Conservation (phyloP, 2,888 invertebrate species). For the Rhopalosiphum nymphaeae region DNA sequence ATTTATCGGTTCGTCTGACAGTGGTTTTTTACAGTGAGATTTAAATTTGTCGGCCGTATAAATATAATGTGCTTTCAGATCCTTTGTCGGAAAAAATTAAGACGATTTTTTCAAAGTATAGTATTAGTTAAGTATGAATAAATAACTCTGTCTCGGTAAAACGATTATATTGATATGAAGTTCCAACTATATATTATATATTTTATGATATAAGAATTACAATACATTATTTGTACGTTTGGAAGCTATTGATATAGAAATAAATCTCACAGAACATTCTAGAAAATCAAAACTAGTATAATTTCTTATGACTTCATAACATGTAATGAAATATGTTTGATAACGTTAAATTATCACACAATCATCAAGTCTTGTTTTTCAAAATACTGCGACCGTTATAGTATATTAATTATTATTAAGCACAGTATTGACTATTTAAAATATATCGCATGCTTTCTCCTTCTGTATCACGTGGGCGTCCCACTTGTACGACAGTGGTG, state of each 20-base stretch:
- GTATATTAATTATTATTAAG: neutral
- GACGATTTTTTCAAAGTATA: neutral
- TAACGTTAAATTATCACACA: neutral
- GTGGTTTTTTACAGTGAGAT: neutral
- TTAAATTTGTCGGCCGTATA: neutral
- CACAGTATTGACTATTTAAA: neutral
- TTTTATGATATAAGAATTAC: neutral
- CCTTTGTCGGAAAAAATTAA: neutral
- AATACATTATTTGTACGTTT: neutral
- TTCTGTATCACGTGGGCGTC: neutral
- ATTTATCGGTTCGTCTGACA: neutral
- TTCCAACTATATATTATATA: neutral
- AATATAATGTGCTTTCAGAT: neutral
- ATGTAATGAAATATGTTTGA: neutral
- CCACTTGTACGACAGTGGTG: neutral
- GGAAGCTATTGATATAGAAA: neutral
- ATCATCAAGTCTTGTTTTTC: neutral
- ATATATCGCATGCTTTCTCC: neutral
- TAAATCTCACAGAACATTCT: neutral
- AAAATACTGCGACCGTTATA: neutral
- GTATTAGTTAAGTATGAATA: neutral
- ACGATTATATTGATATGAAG: neutral
- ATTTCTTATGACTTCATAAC: neutral
- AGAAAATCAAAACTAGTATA: neutral
- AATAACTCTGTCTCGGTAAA: neutral